phyloP scores from a whole-genome alignment of 2,888 invertebrate species.

The Lochmaea capreae region DNA sequence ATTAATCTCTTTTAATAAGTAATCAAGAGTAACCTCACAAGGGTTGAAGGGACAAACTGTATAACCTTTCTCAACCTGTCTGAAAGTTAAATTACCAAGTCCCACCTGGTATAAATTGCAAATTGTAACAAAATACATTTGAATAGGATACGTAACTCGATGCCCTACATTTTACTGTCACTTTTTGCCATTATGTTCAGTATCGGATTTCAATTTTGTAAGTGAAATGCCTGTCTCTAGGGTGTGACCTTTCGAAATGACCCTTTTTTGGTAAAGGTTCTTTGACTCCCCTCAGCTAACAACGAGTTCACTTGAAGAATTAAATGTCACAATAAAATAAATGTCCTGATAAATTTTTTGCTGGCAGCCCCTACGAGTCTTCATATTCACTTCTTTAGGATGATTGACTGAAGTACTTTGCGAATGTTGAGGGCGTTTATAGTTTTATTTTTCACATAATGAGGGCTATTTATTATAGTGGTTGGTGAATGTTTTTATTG shows the following conservation, averaged over 20 bases:
- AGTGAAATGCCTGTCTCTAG: constrained; percentile 39
- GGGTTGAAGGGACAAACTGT: background rate
- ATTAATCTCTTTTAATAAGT: too few relatives aligned
- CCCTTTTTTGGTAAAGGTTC: constrained; percentile 29
- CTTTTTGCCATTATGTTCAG: constrained; percentile 41
- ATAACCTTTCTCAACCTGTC: background rate
- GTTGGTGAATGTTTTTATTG: background rate
- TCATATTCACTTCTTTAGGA: background rate
- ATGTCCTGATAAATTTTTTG: constrained; percentile 32
- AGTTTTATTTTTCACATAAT: background rate
- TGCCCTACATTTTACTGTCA: constrained; percentile 25
- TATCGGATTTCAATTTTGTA: constrained; percentile 45
- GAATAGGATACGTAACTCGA: constrained; percentile 25
- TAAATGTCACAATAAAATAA: constrained; percentile 38
- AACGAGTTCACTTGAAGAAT: constrained; percentile 25
- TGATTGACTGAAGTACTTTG: background rate
- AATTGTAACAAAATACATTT: constrained; percentile 27
- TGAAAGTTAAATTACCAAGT: background rate
- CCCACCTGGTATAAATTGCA: constrained; percentile 5
- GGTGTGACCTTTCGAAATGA: constrained; percentile 39
- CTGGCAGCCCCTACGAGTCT: background rate
- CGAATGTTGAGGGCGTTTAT: constrained; percentile 3
- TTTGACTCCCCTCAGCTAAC: constrained; percentile 21
- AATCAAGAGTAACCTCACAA: too few relatives aligned
- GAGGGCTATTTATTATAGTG: background rate